Evolutionary conservation across 2,888 invertebrate species (phyloP).

Genomic region (Ophion costatus): DNA sequence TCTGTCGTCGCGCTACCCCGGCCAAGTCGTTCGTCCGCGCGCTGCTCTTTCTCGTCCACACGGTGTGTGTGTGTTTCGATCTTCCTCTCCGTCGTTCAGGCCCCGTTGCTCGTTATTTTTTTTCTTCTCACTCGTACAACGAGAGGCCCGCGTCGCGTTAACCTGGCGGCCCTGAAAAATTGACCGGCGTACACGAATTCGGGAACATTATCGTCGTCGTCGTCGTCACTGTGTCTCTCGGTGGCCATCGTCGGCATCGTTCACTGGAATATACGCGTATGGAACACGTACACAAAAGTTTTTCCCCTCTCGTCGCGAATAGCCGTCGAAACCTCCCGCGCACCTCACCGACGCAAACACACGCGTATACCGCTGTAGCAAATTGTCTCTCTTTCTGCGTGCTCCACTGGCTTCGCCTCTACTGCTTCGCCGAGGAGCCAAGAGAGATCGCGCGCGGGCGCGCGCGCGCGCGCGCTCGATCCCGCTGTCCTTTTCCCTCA

Average conservation of each 20-base stretch:
- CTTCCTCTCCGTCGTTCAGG: conserved; percentile 46
- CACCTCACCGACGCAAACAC: conserved; percentile 35
- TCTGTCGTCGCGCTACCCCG: conserved; percentile 64
- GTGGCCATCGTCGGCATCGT: conserved; percentile 9
- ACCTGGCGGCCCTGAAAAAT: conserved; percentile 83
- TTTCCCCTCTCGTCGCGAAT: conserved; percentile 35
- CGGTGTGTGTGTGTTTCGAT: conserved; percentile 65
- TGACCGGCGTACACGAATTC: conserved; percentile 69
- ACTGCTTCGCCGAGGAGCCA: conserved; percentile 54
- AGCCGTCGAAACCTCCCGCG: conserved; percentile 51
- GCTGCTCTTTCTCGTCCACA: conserved; percentile 71
- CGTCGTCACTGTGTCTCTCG: conserved; percentile 25
- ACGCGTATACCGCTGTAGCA: conserved; percentile 42
- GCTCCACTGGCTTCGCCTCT: conserved; percentile 53
- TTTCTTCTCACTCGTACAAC: neutral
- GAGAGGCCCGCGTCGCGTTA: conserved; percentile 78
- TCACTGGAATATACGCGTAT: conserved; percentile 45
- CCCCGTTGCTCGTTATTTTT: neutral
- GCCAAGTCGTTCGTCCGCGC: conserved; percentile 79
- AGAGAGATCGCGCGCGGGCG: conserved; percentile 46
- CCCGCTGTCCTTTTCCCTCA: conserved; percentile 5
- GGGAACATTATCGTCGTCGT: conserved; percentile 60
- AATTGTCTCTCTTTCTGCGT: conserved; percentile 56
- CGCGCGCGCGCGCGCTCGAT: conserved; percentile 36
- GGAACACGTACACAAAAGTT: conserved; percentile 47